phyloP scores from a whole-genome alignment of 1,140 invertebrate species.

The Cherax destructor region DNA sequence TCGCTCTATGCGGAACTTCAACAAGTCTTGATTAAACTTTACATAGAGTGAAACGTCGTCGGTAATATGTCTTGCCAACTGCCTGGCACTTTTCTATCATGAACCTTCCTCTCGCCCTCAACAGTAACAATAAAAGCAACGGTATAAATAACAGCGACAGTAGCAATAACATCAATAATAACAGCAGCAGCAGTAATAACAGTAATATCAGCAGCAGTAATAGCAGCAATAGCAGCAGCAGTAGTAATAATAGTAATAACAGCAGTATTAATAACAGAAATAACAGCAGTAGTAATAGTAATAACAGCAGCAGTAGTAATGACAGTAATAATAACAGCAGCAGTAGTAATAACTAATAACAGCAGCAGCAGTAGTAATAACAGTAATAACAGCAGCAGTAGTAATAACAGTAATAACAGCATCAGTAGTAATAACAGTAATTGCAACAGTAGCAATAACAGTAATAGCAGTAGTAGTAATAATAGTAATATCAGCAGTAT shows the following conservation, averaged over 20 bases:
- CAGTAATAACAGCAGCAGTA: background rate
- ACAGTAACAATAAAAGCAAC: background rate
- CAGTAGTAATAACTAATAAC: background rate
- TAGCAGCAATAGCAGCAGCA: background rate
- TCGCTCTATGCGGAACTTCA: too few species aligned
- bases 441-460: background rate
- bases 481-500: background rate
- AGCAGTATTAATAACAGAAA: background rate
- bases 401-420: background rate
- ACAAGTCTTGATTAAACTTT: too few species aligned
- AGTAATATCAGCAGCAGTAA: background rate
- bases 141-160: background rate
- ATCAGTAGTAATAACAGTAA: background rate
- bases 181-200: background rate
- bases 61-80: too few species aligned
- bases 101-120: background rate
- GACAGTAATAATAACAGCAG: background rate
- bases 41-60: too few species aligned
- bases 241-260: background rate
- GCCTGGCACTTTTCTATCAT: too few species aligned
- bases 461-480: background rate
- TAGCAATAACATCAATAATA: background rate
- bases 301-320: background rate
- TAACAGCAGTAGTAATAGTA: background rate
- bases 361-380: background rate